Base-by-base conservation (phyloP, 1,140 invertebrate genomes). In the Proctacanthus coquilletti region DNA sequence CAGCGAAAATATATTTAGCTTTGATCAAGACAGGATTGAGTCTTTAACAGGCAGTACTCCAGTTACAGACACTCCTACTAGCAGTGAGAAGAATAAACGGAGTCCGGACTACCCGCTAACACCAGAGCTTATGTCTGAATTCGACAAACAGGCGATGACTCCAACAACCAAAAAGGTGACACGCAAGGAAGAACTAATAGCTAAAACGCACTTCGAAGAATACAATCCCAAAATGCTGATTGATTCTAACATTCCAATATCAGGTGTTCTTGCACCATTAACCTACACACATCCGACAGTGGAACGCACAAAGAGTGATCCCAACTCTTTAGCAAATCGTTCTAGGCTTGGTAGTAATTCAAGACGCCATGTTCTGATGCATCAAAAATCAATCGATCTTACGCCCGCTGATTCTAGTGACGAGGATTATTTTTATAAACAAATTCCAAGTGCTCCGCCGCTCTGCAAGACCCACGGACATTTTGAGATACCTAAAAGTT, bases 341-440 rank as follows among this genome's bases (percentile, higher is more conserved):
- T 74, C 74, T 36, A 66, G 76, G 30, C 63, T 81, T 41, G 77
- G 72, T 38, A 77, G 76, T 17, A 79, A 72, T 49, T 76, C 71
- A 8, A 66, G 79, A 19, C 66, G 80, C 2, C 73, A 80, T 51
- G 71, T 81, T 23, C 56, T 86, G n/a, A 84, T 80, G 70, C 82
- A 85, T 57, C 83, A 85, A 46, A 85, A 85, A 52, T 84, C 80
- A 0, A 84, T 87, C 42, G 83, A 85, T 51, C 59, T 84, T 5
- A 84, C 82, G 8, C 80, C 81, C 1, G 78, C 80, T 0, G 81
- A 83, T 56, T 80, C 78, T 1, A 81, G 79, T 19, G 80, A 84
- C 48, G 80, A 82, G 53, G 79, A 83, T 49, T 76, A 76, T 43
- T 70, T 77, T 23, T 76, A 75, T 44, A 70, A 74, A 38, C 74